These are phyloP conservation scores for Entomobrya proxima DNA, from an alignment of 2,888 invertebrate species.

Conservation along the genomic window DNA sequence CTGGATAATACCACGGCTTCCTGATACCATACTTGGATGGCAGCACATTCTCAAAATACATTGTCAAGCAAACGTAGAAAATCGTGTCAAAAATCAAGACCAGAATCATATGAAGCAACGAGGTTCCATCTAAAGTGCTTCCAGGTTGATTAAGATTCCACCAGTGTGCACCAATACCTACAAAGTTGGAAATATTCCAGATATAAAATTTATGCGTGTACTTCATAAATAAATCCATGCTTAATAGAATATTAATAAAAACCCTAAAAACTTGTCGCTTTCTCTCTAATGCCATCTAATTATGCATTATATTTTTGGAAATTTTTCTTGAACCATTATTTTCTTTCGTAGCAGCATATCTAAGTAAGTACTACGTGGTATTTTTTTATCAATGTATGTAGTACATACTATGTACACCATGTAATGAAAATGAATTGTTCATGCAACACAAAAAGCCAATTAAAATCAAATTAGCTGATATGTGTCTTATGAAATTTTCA, in stretches of 20 bases:
- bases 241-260: too few relatives aligned
- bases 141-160: conserved; percentile 76
- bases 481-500: neutral
- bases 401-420: too few relatives aligned
- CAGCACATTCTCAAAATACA: conserved; percentile 82
- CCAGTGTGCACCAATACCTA: conserved; percentile 77
- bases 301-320: too few relatives aligned
- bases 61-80: conserved; percentile 80
- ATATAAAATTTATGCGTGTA: too few relatives aligned
- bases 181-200: too few relatives aligned
- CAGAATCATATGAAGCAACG: conserved; percentile 77
- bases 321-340: too few relatives aligned
- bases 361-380: too few relatives aligned
- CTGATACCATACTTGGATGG: conserved; percentile 86
- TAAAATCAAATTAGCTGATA: conserved; percentile 19
- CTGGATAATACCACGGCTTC: conserved; percentile 82
- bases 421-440: neutral
- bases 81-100: conserved; percentile 76
- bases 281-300: too few relatives aligned
- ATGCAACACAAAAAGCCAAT: neutral
- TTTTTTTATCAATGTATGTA: too few relatives aligned
- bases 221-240: too few relatives aligned
- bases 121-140: conserved; percentile 76
- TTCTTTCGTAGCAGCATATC: too few relatives aligned
- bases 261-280: too few relatives aligned